These are phyloP conservation scores for Eurypyga helias DNA, from an alignment of 2,113 vertebrate species.

Conservation along the genomic window DNA sequence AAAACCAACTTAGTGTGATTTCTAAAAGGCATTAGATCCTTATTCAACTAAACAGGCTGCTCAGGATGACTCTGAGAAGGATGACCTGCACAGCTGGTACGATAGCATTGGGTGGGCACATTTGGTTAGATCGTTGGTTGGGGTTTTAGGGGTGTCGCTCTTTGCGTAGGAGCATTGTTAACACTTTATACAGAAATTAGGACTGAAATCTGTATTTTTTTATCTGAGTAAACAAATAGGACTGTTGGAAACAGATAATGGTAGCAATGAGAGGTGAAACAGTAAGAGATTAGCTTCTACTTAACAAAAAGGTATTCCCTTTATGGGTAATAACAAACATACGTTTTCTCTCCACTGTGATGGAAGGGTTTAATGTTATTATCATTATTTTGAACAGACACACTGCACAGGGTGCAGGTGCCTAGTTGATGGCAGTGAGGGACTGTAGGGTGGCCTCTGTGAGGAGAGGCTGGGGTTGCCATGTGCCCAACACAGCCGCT, in stretches of 20 bases:
- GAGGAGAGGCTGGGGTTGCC: not conserved
- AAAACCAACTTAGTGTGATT: not conserved
- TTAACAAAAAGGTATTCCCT: not conserved
- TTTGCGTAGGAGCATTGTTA: not conserved
- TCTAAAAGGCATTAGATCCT: not conserved
- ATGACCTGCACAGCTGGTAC: too few species aligned
- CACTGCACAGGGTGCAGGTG: not conserved
- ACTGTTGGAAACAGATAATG: not conserved
- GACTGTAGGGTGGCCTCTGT: too few species aligned
- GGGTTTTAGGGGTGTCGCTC: not conserved
- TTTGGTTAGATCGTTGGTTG: not conserved
- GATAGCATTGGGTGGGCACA: rapidly evolving
- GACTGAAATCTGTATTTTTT: not conserved
- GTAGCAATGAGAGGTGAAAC: not conserved
- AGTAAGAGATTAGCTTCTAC: not conserved
- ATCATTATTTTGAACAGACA: not conserved
- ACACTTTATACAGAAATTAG: not conserved
- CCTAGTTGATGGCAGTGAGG: rapidly evolving
- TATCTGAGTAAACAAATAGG: not conserved
- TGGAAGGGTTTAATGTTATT: not conserved
- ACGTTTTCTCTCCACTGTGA: not conserved
- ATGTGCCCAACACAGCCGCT: too few species aligned
- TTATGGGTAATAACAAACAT: not conserved
- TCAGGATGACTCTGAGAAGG: not conserved
- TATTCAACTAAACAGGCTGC: not conserved